These are phyloP conservation scores for Pyrrhia umbra DNA, from an alignment of 2,888 invertebrate genomes.

Conservation along the genomic window DNA sequence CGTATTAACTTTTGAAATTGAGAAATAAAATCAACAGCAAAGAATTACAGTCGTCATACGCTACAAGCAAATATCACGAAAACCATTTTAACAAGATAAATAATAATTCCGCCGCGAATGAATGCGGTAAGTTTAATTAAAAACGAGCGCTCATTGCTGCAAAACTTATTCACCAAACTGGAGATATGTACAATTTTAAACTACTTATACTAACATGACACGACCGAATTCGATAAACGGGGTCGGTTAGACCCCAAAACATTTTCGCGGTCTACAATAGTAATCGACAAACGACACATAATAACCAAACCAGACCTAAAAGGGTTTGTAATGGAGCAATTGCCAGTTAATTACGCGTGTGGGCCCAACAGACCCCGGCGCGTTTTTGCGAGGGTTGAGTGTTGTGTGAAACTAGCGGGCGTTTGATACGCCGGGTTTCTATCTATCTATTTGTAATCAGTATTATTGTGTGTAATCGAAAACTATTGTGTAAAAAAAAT, in stretches of 20 bases:
- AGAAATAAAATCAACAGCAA: background rate
- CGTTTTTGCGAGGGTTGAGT: conserved; percentile 60
- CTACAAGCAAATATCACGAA: conserved; percentile 1
- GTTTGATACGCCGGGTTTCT: conserved; percentile 21
- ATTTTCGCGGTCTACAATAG: conserved; percentile 69
- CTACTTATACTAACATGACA: conserved; percentile 37
- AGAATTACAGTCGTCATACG: conserved; percentile 2
- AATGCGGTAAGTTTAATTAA: conserved; percentile 35
- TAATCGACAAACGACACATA: conserved; percentile 78
- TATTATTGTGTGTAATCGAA: conserved; percentile 1
- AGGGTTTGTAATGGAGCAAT: conserved; percentile 79
- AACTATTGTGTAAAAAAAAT: background rate
- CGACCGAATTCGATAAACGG: conserved; percentile 59
- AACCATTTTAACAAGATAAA: conserved; percentile 32
- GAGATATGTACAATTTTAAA: conserved; percentile 13
- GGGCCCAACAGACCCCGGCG: conserved; percentile 58
- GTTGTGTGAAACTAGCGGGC: conserved; percentile 47
- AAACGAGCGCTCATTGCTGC: background rate
- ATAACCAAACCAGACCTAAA: conserved; percentile 71
- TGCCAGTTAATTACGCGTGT: conserved; percentile 78
- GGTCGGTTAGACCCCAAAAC: conserved; percentile 56
- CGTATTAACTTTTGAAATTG: too few relatives aligned
- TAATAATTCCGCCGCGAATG: conserved; percentile 19
- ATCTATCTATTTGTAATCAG: conserved; percentile 5
- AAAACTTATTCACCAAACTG: conserved; percentile 3